Conservation (phyloP, 2,888 invertebrate species). For the Himalopsyche anomala region DNA sequence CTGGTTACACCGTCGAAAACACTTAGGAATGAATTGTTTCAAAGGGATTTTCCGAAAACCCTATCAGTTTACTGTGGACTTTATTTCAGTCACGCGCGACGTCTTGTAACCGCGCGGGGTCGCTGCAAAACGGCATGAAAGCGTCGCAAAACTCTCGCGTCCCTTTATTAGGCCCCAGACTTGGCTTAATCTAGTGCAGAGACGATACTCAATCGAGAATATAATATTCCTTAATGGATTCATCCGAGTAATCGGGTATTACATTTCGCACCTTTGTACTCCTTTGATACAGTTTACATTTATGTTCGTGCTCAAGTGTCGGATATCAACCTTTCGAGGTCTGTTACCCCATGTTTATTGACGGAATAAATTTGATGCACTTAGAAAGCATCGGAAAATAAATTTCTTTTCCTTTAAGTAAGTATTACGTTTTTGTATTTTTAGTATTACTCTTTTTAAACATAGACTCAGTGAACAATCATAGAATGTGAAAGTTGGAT, state of each 20-base stretch:
- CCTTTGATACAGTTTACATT: background rate
- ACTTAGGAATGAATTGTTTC: constrained; percentile 12
- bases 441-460: too few relatives aligned
- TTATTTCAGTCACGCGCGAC: constrained; percentile 52
- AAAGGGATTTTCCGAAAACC: constrained; percentile 5
- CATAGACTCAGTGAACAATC: too few relatives aligned
- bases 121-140: constrained; percentile 47
- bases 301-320: constrained; percentile 28
- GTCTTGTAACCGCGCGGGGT: background rate
- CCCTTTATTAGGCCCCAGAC: constrained; percentile 27
- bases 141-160: background rate
- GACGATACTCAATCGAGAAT: constrained; percentile 39
- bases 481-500: too few relatives aligned
- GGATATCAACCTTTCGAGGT: background rate
- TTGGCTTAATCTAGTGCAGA: constrained; percentile 44
- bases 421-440: too few relatives aligned
- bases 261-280: constrained; percentile 43
- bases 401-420: too few relatives aligned
- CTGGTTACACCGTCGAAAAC: background rate
- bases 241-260: constrained; percentile 31
- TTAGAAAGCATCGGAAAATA: background rate
- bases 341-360: background rate
- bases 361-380: background rate
- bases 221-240: constrained; percentile 46
- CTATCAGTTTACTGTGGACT: constrained; percentile 9